These are phyloP conservation scores for Acinonyx jubatus DNA, from an alignment of 2,113 vertebrate species.

Conservation along the genomic window DNA sequence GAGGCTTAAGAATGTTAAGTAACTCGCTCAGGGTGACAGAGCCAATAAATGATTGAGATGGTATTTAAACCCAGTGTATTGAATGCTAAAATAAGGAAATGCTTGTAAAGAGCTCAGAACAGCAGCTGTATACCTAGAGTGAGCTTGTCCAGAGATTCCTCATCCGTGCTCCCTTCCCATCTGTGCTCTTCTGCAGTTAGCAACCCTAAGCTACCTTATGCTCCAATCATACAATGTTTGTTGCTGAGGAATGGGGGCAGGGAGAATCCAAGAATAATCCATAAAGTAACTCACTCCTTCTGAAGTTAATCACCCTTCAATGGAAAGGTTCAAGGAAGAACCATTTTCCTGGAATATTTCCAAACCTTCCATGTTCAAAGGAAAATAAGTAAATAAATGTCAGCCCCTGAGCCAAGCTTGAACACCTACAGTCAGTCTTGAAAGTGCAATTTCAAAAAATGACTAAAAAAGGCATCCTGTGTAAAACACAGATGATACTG, in stretches of 20 bases:
- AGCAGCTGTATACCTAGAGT: background rate
- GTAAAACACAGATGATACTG: background rate
- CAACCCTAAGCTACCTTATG: background rate
- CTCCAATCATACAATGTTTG: background rate
- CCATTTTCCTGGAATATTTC: background rate
- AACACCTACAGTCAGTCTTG: background rate
- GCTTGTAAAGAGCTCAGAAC: rapidly evolving
- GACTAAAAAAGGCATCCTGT: background rate
- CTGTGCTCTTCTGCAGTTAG: background rate
- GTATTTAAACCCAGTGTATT: background rate
- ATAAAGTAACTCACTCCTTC: background rate
- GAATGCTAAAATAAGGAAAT: background rate
- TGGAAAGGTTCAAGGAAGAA: background rate
- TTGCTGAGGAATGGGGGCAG: background rate
- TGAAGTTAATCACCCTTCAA: background rate
- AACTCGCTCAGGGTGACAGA: background rate
- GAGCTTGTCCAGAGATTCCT: background rate
- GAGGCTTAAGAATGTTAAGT: background rate
- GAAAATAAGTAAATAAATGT: background rate
- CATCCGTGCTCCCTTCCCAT: background rate
- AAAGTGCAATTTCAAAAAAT: conserved; percentile 7
- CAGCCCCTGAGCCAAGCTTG: background rate
- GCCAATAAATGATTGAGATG: background rate
- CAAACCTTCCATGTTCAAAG: conserved; percentile 27
- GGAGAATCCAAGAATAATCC: background rate